Base-by-base conservation (phyloP, 2,888 invertebrate species). In the Melipona bicolor region DNA sequence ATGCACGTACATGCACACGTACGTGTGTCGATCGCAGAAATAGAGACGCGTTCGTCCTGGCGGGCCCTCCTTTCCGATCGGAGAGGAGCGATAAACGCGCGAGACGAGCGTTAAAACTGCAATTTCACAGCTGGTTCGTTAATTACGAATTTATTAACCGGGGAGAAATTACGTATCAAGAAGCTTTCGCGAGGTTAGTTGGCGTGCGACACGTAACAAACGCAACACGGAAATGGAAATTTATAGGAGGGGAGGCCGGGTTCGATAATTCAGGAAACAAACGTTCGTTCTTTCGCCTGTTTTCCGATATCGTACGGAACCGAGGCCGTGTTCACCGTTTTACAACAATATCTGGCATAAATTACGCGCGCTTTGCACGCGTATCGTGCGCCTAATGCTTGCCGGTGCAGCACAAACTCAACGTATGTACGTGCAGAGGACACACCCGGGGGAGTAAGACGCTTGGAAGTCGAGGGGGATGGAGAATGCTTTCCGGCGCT, bases 401-500 rank as follows among this genome's bases (percentile, higher is more conserved):
- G n/a, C 54, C 21, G 0, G 56, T 32, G 54, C 17, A 36, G 19
- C 54, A 69, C 43, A 43, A 43, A 1, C 43, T 43, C 43, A 68
- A 49, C 24, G 13, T 32, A 59, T 62, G 54, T 80, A 77, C 85
- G 83, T 77, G 77, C 52, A 36, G 49, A 24, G 17, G 36, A 61
- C n/a, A n/a, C 59, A 15, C n/a, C 9, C 43, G 32, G 1, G 43
- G 9, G 9, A 5, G 24, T 59, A 24, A 49, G 61, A 24, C 19
- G 49, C 17, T 67, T 65, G 71, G 64, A 27, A 64, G 56, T 67
- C 67, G 24, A 49, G 68, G 70, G 1, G 64, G 69, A 6, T 61
- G 81, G 74, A 59, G 75, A 77, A 78, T 64, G 59, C 61, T 82
- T 62, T 49, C 50, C 77, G 62, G 54, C 68, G 74, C 68, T 81